Conservation (phyloP, 2,888 invertebrate genomes). For the Schrankia costaestrigalis region DNA sequence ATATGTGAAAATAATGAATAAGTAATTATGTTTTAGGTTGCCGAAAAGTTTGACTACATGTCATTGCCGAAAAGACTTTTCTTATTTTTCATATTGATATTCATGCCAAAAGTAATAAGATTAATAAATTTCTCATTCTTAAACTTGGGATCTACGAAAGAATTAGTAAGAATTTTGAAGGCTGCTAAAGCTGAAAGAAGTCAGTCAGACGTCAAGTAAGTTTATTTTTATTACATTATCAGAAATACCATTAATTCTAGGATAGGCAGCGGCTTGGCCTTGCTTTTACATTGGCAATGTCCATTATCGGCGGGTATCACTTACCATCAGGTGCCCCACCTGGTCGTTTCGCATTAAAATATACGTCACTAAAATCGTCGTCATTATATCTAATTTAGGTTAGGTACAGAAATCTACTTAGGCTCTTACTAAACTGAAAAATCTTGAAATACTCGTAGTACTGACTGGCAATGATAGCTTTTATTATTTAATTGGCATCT, state of each 20-base stretch:
- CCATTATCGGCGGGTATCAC: no score
- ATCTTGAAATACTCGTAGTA: no score
- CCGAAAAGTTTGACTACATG: constrained; percentile 64
- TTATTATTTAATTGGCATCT: no score
- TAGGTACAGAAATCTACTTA: no score
- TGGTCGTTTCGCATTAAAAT: no score
- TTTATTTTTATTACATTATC: constrained; percentile 4
- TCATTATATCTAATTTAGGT: no score
- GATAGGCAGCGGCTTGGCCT: not conserved
- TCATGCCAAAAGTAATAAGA: constrained; percentile 54
- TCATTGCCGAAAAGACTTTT: constrained; percentile 50
- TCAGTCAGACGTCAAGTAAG: constrained; percentile 52
- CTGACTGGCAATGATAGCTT: no score
- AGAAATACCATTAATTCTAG: not conserved
- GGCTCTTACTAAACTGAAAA: no score
- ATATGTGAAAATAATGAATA: not conserved
- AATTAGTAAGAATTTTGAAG: constrained; percentile 59
- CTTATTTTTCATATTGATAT: constrained; percentile 53
- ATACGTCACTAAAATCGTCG: no score
- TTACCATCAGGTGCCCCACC: no score
- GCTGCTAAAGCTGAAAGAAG: constrained; percentile 61
- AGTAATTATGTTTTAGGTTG: constrained; percentile 51
- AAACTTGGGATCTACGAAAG: constrained; percentile 49
- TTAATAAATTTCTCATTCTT: constrained; percentile 60
- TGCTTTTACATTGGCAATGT: no score